These are phyloP conservation scores for Onychomys torridus DNA, from an alignment of 2,797 vertebrate genomes.

Conservation along the genomic window DNA sequence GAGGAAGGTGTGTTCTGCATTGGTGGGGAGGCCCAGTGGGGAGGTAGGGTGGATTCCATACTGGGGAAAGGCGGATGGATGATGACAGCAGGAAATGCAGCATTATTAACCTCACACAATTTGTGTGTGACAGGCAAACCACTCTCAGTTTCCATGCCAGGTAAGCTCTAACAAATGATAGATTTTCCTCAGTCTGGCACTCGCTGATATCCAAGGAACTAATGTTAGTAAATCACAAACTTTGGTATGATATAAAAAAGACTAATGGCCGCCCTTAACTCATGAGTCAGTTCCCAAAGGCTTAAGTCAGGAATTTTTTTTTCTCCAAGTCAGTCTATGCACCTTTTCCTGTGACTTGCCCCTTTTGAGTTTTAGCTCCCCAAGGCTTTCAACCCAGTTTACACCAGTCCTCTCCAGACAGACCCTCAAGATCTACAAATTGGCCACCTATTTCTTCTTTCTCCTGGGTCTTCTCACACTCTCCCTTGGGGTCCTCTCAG, in stretches of 20 bases:
- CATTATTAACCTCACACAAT: fast-evolving
- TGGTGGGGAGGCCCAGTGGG: neutral
- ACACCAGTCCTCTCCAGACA: too few relatives aligned
- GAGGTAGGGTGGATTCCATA: neutral
- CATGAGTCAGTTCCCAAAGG: too few relatives aligned
- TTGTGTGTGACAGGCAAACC: neutral
- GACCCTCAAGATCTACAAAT: neutral
- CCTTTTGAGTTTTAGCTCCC: neutral
- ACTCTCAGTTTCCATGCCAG: neutral
- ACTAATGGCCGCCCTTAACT: neutral
- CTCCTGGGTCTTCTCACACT: neutral
- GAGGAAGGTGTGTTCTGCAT: neutral
- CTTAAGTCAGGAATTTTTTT: fast-evolving
- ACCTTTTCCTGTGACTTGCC: too few relatives aligned
- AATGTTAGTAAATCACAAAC: neutral
- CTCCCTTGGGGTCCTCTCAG: neutral
- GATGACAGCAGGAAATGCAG: neutral
- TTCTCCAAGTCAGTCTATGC: fast-evolving
- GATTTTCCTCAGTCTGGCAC: neutral
- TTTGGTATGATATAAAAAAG: neutral
- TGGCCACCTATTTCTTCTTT: neutral
- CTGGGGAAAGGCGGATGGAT: neutral
- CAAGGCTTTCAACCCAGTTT: neutral
- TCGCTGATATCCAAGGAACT: neutral
- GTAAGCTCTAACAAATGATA: neutral